Conservation (phyloP, 2,797 vertebrate species). For the Clarias pachynema region DNA sequence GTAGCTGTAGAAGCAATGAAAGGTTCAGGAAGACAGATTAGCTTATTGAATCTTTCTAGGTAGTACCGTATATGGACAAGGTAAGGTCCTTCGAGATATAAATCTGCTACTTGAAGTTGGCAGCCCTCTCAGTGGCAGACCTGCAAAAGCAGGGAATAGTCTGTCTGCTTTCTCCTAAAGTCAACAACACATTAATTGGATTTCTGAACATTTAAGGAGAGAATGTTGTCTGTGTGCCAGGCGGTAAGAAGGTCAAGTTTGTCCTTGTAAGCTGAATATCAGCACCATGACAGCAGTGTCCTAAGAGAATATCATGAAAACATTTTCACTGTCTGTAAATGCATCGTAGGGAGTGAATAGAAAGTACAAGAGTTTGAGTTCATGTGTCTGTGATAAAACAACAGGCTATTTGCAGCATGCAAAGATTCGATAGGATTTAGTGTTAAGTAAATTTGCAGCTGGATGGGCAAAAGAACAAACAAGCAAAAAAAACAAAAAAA, state of each 20-base stretch:
- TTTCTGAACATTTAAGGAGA: constrained; percentile 33
- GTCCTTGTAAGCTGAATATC: constrained; percentile 25
- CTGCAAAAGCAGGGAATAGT: background rate
- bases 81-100: constrained; percentile 29
- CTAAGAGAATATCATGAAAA: background rate
- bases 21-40: constrained; percentile 6
- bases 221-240: constrained; percentile 9
- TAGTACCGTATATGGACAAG: constrained; percentile 20
- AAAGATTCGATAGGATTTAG: background rate
- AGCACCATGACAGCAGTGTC: constrained; percentile 13
- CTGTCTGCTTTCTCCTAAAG: constrained; percentile 24
- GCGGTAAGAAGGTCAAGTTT: constrained; percentile 8
- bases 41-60: constrained; percentile 24
- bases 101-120: constrained; percentile 28
- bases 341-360: background rate
- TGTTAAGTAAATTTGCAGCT: background rate
- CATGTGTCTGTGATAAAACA: background rate
- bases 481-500: background rate
- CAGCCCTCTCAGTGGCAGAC: constrained; percentile 5
- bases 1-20: constrained; percentile 19
- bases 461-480: background rate
- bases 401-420: background rate
- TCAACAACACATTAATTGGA: constrained; percentile 31
- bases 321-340: background rate
- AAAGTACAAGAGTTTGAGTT: constrained; percentile 8